Conservation (phyloP, 2,888 invertebrate species). For the Acheta domesticus region DNA sequence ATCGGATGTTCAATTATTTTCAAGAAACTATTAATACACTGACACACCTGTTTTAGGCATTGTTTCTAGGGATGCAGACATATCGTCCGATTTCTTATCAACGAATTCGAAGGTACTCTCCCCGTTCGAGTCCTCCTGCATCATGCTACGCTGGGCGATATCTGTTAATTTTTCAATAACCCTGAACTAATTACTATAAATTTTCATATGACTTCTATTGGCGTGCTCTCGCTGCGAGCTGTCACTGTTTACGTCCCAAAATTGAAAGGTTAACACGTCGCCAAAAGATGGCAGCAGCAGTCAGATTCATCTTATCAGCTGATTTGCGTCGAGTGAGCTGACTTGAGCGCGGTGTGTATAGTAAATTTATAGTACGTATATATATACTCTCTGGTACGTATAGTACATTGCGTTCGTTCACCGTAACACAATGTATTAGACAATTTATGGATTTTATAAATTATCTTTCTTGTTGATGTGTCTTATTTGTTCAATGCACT, state of each 20-base stretch:
- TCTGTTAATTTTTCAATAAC: not conserved
- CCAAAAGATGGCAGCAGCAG: no score
- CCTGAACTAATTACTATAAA: not conserved
- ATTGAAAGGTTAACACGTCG: not conserved
- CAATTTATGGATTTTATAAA: no score
- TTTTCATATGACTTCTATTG: no score
- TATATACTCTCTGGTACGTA: no score
- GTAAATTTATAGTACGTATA: no score
- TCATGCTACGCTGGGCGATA: constrained; percentile 37
- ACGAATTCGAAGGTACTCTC: constrained; percentile 50
- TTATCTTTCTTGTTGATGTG: no score
- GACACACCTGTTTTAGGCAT: constrained; percentile 39
- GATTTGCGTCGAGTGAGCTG: no score
- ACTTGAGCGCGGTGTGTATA: no score
- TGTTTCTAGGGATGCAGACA: constrained; percentile 40
- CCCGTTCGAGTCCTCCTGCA: constrained; percentile 49
- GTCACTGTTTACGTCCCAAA: constrained; percentile 18
- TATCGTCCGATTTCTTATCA: constrained; percentile 43
- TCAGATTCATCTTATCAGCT: no score
- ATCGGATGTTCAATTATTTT: not conserved
- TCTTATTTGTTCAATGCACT: no score
- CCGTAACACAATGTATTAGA: no score
- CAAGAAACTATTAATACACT: not conserved
- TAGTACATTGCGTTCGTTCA: no score
- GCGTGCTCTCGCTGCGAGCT: not conserved